Percentiles rank a stretch among this genome's conserved stretches.
phyloP scores from a whole-genome alignment of 1,140 invertebrate species.

The Oryzaephilus surinamensis region DNA sequence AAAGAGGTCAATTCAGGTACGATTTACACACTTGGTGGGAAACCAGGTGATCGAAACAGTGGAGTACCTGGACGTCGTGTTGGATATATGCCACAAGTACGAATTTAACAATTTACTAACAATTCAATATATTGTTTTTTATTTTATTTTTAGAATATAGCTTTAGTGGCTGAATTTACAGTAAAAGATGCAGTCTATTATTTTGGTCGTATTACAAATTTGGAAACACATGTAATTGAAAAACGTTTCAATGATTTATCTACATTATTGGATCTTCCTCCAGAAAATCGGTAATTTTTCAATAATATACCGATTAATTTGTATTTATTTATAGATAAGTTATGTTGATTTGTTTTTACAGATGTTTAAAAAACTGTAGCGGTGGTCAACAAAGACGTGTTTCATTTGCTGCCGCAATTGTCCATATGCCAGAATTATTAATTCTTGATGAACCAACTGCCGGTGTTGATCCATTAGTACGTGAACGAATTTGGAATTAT shows the following conservation, averaged over 20 bases:
- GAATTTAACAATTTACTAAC: constrained; percentile 3
- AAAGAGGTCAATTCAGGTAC: constrained; percentile 65
- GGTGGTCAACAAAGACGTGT: constrained; percentile 83
- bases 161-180: constrained; percentile 76
- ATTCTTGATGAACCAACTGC: constrained; percentile 91
- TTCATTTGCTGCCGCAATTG: constrained; percentile 74
- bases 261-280: constrained; percentile 62
- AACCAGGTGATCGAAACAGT: constrained; percentile 68
- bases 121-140: background rate
- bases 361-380: constrained; percentile 58
- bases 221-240: constrained; percentile 50
- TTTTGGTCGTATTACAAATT: constrained; percentile 78
- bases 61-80: constrained; percentile 57
- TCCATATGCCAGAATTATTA: constrained; percentile 78
- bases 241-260: constrained; percentile 58
- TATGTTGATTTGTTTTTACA: constrained; percentile 32
- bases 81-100: constrained; percentile 52
- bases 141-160: constrained; percentile 57
- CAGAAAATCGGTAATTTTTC: constrained; percentile 35
- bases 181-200: constrained; percentile 77
- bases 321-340: no score
- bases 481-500: constrained; percentile 87
- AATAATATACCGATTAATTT: constrained; percentile 17
- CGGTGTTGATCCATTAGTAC: constrained; percentile 78
- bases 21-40: constrained; percentile 72